Evolutionary conservation across 2,888 invertebrate species (phyloP).

Genomic region (Nomada ruficornis): DNA sequence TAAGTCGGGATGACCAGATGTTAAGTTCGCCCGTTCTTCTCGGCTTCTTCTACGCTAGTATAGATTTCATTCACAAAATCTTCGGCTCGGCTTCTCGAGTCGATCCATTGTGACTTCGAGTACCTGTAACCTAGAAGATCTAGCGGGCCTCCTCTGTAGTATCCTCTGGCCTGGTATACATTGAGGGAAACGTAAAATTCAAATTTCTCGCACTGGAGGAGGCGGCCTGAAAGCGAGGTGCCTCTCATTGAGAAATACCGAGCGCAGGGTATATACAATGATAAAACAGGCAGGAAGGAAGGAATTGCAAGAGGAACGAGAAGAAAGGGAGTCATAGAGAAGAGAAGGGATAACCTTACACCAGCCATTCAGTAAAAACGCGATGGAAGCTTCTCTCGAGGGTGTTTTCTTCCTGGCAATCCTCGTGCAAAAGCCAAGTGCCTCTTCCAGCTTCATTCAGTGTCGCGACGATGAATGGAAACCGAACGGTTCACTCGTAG

Average conservation of each 20-base stretch:
- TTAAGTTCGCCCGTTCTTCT: constrained; percentile 56
- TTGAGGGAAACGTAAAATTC: constrained; percentile 76
- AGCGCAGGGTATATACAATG: constrained; percentile 50
- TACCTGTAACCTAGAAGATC: constrained; percentile 79
- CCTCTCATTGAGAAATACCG: constrained; percentile 50
- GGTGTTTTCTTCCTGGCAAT: constrained; percentile 52
- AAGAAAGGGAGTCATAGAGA: neutral
- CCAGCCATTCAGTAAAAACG: constrained; percentile 41
- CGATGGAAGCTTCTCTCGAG: constrained; percentile 31
- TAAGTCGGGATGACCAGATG: constrained; percentile 80
- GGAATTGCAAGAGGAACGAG: neutral
- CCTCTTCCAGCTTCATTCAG: constrained; percentile 65
- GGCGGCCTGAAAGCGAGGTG: constrained; percentile 15
- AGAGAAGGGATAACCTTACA: constrained; percentile 45
- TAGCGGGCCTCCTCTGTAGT: constrained; percentile 20
- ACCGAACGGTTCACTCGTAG: constrained; percentile 49
- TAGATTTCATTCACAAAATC: constrained; percentile 72
- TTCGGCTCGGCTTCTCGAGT: constrained; percentile 53
- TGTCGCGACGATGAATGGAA: constrained; percentile 57
- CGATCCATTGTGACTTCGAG: constrained; percentile 79
- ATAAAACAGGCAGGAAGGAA: constrained; percentile 34
- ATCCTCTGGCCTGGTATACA: neutral
- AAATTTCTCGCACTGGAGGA: constrained; percentile 75
- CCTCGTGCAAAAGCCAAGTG: constrained; percentile 59
- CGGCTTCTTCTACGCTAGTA: constrained; percentile 65